Evolutionary conservation across 2,888 invertebrate genomes (phyloP).

Genomic region (Drosophila meridionalis): DNA sequence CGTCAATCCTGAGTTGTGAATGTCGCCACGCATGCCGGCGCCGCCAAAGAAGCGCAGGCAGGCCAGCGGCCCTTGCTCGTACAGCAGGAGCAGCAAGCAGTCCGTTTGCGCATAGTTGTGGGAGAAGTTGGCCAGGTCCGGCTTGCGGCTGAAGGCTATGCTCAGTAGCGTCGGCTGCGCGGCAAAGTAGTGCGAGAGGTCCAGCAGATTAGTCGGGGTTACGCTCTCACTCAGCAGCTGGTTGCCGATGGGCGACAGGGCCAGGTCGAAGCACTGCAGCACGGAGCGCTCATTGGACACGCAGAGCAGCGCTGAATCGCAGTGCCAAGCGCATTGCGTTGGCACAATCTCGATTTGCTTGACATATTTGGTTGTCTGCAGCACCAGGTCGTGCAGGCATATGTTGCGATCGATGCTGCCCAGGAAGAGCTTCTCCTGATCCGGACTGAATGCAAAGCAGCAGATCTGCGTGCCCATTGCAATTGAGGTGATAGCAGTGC

Average conservation of each 20-base stretch:
- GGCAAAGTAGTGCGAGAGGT: conserved; percentile 86
- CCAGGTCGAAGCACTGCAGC: conserved; percentile 91
- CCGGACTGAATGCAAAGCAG: conserved; percentile 88
- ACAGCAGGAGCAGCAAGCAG: conserved; percentile 86
- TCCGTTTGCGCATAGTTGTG: conserved; percentile 85
- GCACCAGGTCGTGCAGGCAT: conserved; percentile 91
- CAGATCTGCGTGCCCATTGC: conserved; percentile 90
- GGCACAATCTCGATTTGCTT: conserved; percentile 91
- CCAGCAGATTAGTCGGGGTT: conserved; percentile 87
- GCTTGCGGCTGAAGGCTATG: conserved; percentile 87
- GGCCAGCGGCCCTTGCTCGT: conserved; percentile 88
- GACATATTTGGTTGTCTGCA: conserved; percentile 90
- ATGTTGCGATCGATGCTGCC: conserved; percentile 95
- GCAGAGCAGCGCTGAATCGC: conserved; percentile 88
- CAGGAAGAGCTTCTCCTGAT: conserved; percentile 90
- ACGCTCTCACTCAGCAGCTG: conserved; percentile 89
- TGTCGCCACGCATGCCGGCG: conserved; percentile 84
- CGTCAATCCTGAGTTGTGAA: conserved; percentile 86
- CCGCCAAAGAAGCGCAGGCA: conserved; percentile 86
- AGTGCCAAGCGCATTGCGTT: conserved; percentile 90
- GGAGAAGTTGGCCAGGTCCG: conserved; percentile 83
- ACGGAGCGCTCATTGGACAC: conserved; percentile 90
- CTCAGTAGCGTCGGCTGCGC: conserved; percentile 86
- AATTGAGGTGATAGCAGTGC: conserved; percentile 89
- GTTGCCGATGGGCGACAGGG: conserved; percentile 88